Base-by-base conservation (phyloP, 2,888 invertebrate species). In the Stenolophus ochropezus region DNA sequence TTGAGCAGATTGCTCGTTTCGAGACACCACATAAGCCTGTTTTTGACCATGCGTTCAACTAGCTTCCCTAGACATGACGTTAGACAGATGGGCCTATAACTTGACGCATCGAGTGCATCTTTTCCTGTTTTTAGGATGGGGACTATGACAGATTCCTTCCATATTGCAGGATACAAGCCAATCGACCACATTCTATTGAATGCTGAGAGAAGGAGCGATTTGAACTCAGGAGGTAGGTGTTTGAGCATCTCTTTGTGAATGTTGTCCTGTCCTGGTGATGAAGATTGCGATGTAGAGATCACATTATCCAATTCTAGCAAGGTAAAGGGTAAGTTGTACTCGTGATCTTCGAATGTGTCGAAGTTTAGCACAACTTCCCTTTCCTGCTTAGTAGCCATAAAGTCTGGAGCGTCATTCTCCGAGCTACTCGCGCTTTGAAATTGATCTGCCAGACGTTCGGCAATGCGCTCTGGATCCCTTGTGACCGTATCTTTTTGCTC, bases 1-100 rank as follows among this genome's bases (percentile, higher is more conserved):
- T 65, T 58, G 6, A 84, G 11, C 11, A 81, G 69, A 8, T 81
- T 74, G 3, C 74, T 79, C 5, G 8, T 61, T 65, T 85, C 83
- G 42, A 85, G 53, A 11, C 20, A 42, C 61, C 61, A 77, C 11
- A 23, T 5, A 1, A 76, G 27, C 21, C 76, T 58, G n/a, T 77
- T 77, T 11, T 33, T 20, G 27, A 77, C 56, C n/a, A 77, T 11
- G 0, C 20, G 11, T 16, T 77, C 42, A 4, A 61, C 2, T 2
- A 77, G 23, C 14, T 77, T 33, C 6, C 27, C 20, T 1, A 33
- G n/a, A 21, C 51, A 56, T n/a, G 51, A 53, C 23, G 56, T 76
- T n/a, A 56, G 58, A 2, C 56, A 21, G 4, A 76, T 76, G 0
- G 76, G 76, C 21, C 76, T 76, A 25, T 76, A 56, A 23, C 33